phyloP scores from a whole-genome alignment of 2,113 vertebrate genomes.

The Boleophthalmus pectinirostris region DNA sequence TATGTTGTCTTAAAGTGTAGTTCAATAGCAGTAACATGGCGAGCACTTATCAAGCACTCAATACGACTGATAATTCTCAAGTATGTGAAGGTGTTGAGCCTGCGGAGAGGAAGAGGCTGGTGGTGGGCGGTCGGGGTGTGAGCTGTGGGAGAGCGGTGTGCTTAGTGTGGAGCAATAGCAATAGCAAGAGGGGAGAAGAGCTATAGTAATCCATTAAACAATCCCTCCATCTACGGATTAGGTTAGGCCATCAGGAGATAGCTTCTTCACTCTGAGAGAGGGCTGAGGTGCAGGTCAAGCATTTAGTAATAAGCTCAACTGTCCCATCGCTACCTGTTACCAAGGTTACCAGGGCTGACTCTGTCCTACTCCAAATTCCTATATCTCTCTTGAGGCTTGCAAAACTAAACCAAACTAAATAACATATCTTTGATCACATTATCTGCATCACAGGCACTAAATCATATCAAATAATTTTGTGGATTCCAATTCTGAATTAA shows the following conservation, averaged over 20 bases:
- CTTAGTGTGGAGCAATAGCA: constrained; percentile 31
- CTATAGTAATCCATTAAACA: constrained; percentile 77
- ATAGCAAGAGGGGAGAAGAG: constrained; percentile 31
- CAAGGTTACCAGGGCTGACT: constrained; percentile 66
- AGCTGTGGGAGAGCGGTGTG: constrained; percentile 14
- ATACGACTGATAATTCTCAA: constrained; percentile 23
- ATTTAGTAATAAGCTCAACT: constrained; percentile 78
- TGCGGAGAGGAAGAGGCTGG: constrained; percentile 27
- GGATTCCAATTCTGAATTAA: background rate
- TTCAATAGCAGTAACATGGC: constrained; percentile 28
- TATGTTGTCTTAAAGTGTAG: constrained; percentile 13
- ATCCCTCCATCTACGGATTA: constrained; percentile 75
- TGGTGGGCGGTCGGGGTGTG: constrained; percentile 7
- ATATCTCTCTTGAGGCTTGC: background rate
- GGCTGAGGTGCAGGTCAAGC: constrained; percentile 71
- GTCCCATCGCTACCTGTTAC: constrained; percentile 67
- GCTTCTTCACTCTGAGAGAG: constrained; percentile 70
- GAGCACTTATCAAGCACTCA: constrained; percentile 37
- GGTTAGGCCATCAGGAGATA: constrained; percentile 75
- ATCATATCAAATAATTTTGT: background rate
- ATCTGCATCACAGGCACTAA: background rate
- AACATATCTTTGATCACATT: background rate
- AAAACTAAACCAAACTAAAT: background rate
- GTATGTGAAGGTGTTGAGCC: constrained; percentile 20
- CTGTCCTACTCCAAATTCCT: constrained; percentile 37